phyloP scores from a whole-genome alignment of 2,113 vertebrate species.

The Pycnonotus jocosus region DNA sequence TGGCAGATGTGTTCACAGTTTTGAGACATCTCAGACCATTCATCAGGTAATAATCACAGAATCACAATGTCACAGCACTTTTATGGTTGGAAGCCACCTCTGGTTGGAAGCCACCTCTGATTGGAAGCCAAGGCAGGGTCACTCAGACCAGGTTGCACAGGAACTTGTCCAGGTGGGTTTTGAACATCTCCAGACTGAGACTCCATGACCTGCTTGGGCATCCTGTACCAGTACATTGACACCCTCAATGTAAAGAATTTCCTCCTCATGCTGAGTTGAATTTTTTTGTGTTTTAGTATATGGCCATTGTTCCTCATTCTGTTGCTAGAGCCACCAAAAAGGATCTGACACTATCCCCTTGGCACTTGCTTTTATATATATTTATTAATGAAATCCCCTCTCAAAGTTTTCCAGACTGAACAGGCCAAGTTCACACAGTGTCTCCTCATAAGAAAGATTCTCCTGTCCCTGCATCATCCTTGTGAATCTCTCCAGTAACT shows the following conservation, averaged over 20 bases:
- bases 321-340: background rate
- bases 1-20: background rate
- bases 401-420: background rate
- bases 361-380: background rate
- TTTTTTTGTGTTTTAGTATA: background rate
- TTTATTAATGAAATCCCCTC: background rate
- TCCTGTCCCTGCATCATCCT: background rate
- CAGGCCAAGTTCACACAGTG: background rate
- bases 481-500: background rate
- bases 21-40: background rate
- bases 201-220: background rate
- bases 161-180: background rate
- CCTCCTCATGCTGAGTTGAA: background rate
- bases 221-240: background rate
- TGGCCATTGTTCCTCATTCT: background rate
- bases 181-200: background rate
- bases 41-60: background rate
- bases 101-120: background rate
- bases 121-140: background rate
- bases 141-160: background rate
- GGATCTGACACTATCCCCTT: background rate
- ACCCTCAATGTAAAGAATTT: background rate
- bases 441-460: background rate
- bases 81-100: background rate
- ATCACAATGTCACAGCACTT: background rate